Percentiles rank a stretch among this genome's conserved stretches.
Evolutionary conservation across 2,113 vertebrate species (phyloP).

Genomic region (Cryptomyrus ogoouensis): DNA sequence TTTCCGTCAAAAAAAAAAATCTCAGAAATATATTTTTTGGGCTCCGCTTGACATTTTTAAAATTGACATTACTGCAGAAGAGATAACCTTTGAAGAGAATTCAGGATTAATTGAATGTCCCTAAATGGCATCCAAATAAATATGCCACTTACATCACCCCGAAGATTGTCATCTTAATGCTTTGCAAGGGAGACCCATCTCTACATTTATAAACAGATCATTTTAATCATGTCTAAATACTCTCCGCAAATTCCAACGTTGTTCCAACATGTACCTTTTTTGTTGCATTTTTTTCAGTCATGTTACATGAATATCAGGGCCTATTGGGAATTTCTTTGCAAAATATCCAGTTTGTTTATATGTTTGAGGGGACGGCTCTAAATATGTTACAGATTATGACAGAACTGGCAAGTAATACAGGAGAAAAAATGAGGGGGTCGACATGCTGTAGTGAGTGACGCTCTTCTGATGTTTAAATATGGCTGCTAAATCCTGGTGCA

Average conservation of each 20-base stretch:
- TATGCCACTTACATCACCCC: conserved; percentile 36
- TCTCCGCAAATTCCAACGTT: not conserved
- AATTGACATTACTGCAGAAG: not conserved
- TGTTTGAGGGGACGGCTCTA: conserved; percentile 29
- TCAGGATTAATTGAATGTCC: conserved; percentile 18
- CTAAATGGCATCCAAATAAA: conserved; percentile 34
- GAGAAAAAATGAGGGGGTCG: not conserved
- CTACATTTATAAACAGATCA: conserved; percentile 34
- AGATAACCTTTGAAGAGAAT: conserved; percentile 5
- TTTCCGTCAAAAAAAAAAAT: not conserved
- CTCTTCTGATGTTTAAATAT: not conserved
- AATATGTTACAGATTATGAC: conserved; percentile 18
- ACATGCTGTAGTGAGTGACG: not conserved
- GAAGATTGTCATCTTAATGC: conserved; percentile 25
- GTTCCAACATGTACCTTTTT: conserved; percentile 34
- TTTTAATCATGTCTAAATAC: conserved; percentile 19
- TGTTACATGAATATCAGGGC: conserved; percentile 33
- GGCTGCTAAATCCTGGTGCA: not conserved
- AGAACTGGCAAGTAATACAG: not conserved
- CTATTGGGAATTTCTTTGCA: conserved; percentile 9
- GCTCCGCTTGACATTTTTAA: not conserved
- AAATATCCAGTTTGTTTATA: not conserved
- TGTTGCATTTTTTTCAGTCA: conserved; percentile 37
- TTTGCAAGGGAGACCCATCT: conserved; percentile 30
- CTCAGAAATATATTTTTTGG: not conserved